Conservation (phyloP, 2,113 vertebrate species). For the Suncus etruscus region DNA sequence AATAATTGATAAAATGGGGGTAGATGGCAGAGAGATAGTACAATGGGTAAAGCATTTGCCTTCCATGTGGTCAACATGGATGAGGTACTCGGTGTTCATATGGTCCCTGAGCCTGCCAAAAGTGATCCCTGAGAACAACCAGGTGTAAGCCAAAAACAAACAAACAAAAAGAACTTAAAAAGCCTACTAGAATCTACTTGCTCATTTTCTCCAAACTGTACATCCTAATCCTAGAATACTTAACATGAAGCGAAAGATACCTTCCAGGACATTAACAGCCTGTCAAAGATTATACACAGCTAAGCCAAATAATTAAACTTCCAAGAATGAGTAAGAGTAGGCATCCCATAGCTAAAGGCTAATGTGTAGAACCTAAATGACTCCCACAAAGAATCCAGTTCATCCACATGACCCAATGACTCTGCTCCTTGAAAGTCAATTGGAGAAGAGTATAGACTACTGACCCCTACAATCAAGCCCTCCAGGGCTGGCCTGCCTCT, state of each 20-base stretch:
- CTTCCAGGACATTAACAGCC: slow-evolving; percentile 38
- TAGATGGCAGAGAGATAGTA: too few species aligned
- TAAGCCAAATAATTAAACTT: slow-evolving; percentile 26
- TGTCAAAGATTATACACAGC: slow-evolving; percentile 44
- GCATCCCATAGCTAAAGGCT: neutral
- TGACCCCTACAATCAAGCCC: slow-evolving; percentile 53
- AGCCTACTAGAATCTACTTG: neutral
- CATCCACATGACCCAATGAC: neutral
- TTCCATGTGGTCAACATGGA: too few species aligned
- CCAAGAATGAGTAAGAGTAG: neutral
- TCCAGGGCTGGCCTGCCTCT: slow-evolving; percentile 43
- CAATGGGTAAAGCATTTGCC: too few species aligned
- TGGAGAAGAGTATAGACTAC: slow-evolving; percentile 1
- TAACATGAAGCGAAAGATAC: slow-evolving; percentile 17
- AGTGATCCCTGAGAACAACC: too few species aligned
- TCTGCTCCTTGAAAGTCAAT: neutral
- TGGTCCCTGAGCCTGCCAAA: too few species aligned
- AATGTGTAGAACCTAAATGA: slow-evolving; percentile 16
- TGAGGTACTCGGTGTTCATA: too few species aligned
- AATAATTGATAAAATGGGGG: neutral
- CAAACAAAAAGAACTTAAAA: too few species aligned
- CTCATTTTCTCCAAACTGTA: slow-evolving; percentile 14
- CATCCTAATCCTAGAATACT: neutral
- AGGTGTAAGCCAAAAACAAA: too few species aligned
- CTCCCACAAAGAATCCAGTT: slow-evolving; percentile 32